Evolutionary conservation across 2,888 invertebrate genomes (phyloP), one percentile per base, ranked within the genome.

Genomic region (Cetonia aurata): DNA sequence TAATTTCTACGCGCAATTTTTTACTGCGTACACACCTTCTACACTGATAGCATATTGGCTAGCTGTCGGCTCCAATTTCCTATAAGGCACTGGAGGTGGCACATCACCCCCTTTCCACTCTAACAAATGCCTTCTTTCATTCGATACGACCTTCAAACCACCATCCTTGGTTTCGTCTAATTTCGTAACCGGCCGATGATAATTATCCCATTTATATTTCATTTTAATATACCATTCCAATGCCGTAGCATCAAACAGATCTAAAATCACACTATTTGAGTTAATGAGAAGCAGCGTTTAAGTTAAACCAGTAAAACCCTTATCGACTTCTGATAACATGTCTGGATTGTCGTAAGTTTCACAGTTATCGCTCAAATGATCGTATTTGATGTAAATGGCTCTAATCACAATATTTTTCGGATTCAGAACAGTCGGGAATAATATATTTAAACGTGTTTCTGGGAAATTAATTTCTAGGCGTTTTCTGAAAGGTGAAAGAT

Each of bases 351-450:
- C 13, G 67, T 73, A 82, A 8, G 73, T 85, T 12, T 76, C 77
- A 73, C 86, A 85, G 42, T 84, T 83, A 75, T 88, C 87, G 73
- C 87, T 88, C 50, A 87, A 83, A 76, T 88, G 88, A 76, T 88
- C 88, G 75, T 87, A 88, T 71, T 83, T 86, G 3, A 87, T 75
- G 83, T 88, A 88, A 72, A 88, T 81, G 1, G 83, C 86, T 31
- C 88, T 81, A 25, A 88, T 76, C 0, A 86, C 86, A 15, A 85
- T 83, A 48, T 81, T 83, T 57, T 83, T 83, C 4, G 86, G 79
- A 50, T 84, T 81, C 1, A 88, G 80, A 0, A 79, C 79, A 1
- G 81, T 78, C 0, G 88, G 88, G 66, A 88, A 79, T 0, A 84
- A 78, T 0, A 87, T 81, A 67, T 82, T 80, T 76, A 87, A 79